Base-by-base conservation (phyloP, 2,113 vertebrate species). In the Xiphophorus maculatus region DNA sequence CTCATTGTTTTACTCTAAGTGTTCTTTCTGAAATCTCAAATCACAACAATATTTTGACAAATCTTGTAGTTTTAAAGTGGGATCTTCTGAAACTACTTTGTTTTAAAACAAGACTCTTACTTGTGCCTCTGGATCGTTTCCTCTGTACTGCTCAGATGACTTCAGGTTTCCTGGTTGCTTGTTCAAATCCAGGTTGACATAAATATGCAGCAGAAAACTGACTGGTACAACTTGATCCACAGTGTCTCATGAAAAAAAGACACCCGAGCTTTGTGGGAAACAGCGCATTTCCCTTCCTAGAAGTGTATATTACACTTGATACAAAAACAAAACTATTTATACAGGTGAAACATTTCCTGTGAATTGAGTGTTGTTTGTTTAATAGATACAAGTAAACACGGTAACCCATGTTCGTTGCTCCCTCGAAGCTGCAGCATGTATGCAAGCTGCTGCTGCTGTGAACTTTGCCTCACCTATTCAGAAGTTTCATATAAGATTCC, bases 391-490 rank as follows among this genome's bases (percentile, higher is more conserved):
- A 73, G 60, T 15, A 76, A 65, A 70, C 29, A 32, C 6, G 62
- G 29, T 63, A 15, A 27, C 63, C 64, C 54, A 3, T 25, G 33
- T 32, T 65, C 29, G 22, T 71, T 63, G 14, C 22, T 48, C 19
- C 1, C 28, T 65, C 0, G 35, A 77, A 30, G 19, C 30, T 27
- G n/a, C 22, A 27, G 22, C n/a, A 6, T 42, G 63, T 51, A 54
- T 6, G 32, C 58, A 33, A 62, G 73, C 54, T 42, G 17, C 19
- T 19, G 58, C 66, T 0, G n/a, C 67, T 42, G 66, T 87, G 84
- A 90, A 85, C 87, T 76, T 40, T 0, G 6, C 44, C 74, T 66
- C 62, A 51, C 69, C 66, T 83, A 67, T 3, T 66, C 68, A 29
- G 68, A 77, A 32, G 64, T 81, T 76, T 74, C 32, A 68, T 51